Conservation (phyloP, 2,113 vertebrate species). For the Hemiscyllium ocellatum region DNA sequence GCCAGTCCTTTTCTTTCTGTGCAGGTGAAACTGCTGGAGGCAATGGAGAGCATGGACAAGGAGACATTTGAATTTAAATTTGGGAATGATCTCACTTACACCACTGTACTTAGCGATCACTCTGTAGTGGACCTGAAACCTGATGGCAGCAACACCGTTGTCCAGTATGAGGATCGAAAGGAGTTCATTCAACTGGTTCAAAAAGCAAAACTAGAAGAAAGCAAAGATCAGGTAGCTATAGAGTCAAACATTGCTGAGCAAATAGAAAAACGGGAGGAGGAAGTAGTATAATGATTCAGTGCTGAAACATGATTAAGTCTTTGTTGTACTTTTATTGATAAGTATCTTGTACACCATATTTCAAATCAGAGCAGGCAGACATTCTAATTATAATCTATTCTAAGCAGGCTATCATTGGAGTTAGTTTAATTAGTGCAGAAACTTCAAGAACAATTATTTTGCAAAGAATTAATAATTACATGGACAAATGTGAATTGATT, state of each 20-base stretch:
- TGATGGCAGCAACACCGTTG: constrained; percentile 65
- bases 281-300: not conserved
- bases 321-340: not conserved
- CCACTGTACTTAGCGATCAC: constrained; percentile 80
- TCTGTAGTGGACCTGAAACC: constrained; percentile 79
- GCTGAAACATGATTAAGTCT: not conserved
- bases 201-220: constrained; percentile 81
- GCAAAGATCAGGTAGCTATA: constrained; percentile 76
- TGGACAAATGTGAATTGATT: no score
- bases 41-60: constrained; percentile 93
- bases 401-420: not conserved
- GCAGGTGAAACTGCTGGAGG: constrained; percentile 89
- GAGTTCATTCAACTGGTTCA: constrained; percentile 82
- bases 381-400: not conserved
- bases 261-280: not conserved
- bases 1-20: not conserved
- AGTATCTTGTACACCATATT: not conserved
- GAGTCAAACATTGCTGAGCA: not conserved
- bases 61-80: constrained; percentile 93
- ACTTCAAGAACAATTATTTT: no score
- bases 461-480: no score
- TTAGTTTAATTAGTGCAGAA: no score
- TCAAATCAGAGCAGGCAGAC: not conserved
- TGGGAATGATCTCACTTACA: constrained; percentile 87
- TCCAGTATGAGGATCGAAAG: constrained; percentile 76